A percentile compares a stretch with the other conserved stretches of the same genome.
Conservation (phyloP, 2,113 vertebrate species). For the Tetrao urogallus region DNA sequence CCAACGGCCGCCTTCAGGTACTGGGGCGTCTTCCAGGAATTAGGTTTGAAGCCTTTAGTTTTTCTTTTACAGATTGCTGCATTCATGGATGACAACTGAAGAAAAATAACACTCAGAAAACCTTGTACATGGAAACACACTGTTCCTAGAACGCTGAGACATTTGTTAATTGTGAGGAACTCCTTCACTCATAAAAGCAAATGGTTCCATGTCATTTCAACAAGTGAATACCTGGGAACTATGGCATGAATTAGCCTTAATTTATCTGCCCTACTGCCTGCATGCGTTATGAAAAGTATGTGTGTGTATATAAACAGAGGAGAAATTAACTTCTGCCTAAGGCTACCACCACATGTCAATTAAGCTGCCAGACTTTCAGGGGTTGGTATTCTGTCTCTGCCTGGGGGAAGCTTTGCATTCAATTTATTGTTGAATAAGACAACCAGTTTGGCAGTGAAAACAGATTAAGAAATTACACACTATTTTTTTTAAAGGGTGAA, state of each 20-base stretch:
- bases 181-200: slow-evolving; percentile 52
- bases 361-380: slow-evolving; percentile 72
- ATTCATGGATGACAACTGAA: neutral
- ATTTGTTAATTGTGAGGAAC: slow-evolving; percentile 43
- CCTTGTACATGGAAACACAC: neutral
- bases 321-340: slow-evolving; percentile 68
- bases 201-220: slow-evolving; percentile 29
- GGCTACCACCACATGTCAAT: slow-evolving; percentile 74
- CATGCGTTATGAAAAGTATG: slow-evolving; percentile 47
- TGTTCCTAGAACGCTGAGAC: slow-evolving; percentile 29
- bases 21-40: slow-evolving; percentile 19
- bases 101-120: neutral
- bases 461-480: slow-evolving; percentile 74
- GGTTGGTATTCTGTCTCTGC: slow-evolving; percentile 61
- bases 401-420: slow-evolving; percentile 73
- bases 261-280: slow-evolving; percentile 52
- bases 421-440: slow-evolving; percentile 79
- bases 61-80: neutral
- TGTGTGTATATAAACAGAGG: slow-evolving; percentile 36
- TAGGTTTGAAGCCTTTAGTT: neutral
- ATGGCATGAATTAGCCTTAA: slow-evolving; percentile 52
- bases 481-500: slow-evolving; percentile 57
- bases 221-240: slow-evolving; percentile 46
- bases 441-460: slow-evolving; percentile 64
- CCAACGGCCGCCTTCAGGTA: neutral